phyloP scores from a whole-genome alignment of 2,888 invertebrate genomes.

The Pterostichus niger region DNA sequence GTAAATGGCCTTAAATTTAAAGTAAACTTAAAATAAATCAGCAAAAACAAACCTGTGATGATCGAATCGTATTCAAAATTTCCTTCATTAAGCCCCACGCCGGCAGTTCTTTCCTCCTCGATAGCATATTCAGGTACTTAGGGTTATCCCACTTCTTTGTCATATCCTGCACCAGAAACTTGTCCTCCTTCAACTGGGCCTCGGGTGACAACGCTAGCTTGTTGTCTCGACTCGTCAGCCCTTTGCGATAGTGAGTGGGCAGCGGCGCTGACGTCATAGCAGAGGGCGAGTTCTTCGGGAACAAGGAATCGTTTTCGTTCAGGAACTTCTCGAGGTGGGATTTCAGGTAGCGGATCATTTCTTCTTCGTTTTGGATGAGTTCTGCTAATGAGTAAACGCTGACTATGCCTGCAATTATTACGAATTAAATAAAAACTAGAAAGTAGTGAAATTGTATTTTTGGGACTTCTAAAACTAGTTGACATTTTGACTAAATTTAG shows the following conservation, averaged over 20 bases:
- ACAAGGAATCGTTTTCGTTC: constrained; percentile 78
- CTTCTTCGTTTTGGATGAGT: constrained; percentile 84
- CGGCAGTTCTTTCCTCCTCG: constrained; percentile 83
- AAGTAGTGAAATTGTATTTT: no score
- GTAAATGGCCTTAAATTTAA: no score
- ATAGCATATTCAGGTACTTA: constrained; percentile 84
- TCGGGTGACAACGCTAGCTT: constrained; percentile 79
- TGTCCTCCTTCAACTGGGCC: constrained; percentile 82
- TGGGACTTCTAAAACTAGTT: no score
- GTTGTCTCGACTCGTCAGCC: constrained; percentile 79
- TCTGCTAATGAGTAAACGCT: constrained; percentile 86
- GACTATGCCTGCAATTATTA: constrained; percentile 77
- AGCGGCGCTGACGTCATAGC: constrained; percentile 70
- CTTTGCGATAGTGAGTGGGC: constrained; percentile 85
- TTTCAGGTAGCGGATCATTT: constrained; percentile 81
- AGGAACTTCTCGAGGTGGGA: constrained; percentile 82
- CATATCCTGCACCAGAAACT: constrained; percentile 82
- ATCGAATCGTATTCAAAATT: constrained; percentile 83
- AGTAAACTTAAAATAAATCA: no score
- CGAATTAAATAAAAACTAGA: no score
- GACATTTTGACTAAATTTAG: no score
- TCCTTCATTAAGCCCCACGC: constrained; percentile 86
- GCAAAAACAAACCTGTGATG: constrained; percentile 79
- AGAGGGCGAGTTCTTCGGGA: constrained; percentile 72
- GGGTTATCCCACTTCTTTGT: constrained; percentile 81